These are phyloP conservation scores for Ridgeia piscesae DNA, from an alignment of 1,140 invertebrate genomes.

Conservation along the genomic window DNA sequence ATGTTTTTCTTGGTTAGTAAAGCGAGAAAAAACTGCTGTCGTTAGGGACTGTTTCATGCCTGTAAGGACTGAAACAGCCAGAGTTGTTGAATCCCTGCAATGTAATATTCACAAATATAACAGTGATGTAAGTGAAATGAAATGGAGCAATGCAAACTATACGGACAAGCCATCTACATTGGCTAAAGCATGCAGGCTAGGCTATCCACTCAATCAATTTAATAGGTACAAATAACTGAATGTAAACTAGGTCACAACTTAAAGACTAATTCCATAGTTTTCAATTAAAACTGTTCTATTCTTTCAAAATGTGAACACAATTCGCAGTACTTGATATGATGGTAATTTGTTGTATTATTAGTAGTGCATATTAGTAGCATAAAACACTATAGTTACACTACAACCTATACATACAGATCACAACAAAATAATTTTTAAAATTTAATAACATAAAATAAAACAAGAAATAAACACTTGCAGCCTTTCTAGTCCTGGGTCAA, in stretches of 20 bases:
- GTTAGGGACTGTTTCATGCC: no score
- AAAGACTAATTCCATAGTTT: neutral
- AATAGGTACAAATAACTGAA: neutral
- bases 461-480: neutral
- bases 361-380: neutral
- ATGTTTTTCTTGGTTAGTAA: neutral
- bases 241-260: neutral
- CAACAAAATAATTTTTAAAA: neutral
- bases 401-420: neutral
- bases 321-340: neutral
- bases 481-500: neutral
- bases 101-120: neutral
- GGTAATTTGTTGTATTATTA: neutral
- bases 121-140: neutral
- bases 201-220: neutral
- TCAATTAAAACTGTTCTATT: neutral
- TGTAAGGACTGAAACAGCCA: no score
- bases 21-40: neutral
- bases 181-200: neutral
- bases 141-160: neutral
- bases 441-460: neutral
- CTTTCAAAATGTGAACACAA: neutral
- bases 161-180: neutral
- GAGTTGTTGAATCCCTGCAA: neutral
- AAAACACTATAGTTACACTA: neutral